phyloP scores from a whole-genome alignment of 2,797 vertebrate species.

The Eidolon dupreanum region DNA sequence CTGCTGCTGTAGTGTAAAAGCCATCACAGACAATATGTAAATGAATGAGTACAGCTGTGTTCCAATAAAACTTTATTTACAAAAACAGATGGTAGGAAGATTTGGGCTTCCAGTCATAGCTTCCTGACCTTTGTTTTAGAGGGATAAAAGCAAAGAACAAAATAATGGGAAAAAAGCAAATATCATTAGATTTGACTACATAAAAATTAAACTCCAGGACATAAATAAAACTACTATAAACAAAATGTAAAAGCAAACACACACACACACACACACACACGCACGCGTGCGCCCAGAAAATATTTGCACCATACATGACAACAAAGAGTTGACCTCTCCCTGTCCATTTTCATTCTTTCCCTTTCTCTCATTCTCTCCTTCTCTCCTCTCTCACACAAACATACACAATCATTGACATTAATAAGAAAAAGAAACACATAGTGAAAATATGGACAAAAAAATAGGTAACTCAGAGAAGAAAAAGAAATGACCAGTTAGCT shows the following conservation, averaged over 20 bases:
- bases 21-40: not conserved
- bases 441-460: not conserved
- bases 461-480: not conserved
- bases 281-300: not conserved
- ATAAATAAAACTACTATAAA: not conserved
- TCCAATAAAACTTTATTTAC: constrained; percentile 58
- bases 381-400: not conserved
- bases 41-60: not conserved
- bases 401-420: not conserved
- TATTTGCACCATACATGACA: not conserved
- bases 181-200: not conserved
- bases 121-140: not conserved
- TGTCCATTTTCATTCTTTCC: not conserved
- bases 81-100: not conserved
- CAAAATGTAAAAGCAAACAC: constrained; percentile 4
- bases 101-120: not conserved
- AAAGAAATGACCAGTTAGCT: not conserved
- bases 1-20: not conserved
- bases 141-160: constrained; percentile 32
- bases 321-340: not conserved
- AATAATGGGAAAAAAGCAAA: not conserved
- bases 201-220: not conserved
- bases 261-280: no score
- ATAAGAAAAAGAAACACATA: not conserved
- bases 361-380: not conserved